Evolutionary conservation across 2,797 vertebrate genomes (phyloP).

Genomic region (Distichodus sexfasciatus): DNA sequence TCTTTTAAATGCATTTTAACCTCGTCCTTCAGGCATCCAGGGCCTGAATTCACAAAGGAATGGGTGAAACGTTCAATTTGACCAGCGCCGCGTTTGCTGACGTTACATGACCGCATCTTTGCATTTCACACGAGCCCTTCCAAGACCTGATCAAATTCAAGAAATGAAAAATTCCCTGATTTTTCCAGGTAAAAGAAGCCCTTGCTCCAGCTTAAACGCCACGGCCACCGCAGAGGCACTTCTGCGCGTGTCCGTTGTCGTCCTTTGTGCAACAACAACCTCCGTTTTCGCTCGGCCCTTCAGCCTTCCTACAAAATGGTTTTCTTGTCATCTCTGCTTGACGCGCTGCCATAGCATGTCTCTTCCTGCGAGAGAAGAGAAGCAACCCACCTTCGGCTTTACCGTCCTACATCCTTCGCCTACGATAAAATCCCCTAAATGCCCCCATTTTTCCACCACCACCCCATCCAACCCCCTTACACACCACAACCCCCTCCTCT

Average conservation of each 20-base stretch:
- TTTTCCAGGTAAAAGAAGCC: too few species aligned
- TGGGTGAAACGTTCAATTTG: too few species aligned
- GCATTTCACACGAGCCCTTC: too few species aligned
- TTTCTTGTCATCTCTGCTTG: conserved; percentile 66
- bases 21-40: too few species aligned
- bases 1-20: too few species aligned
- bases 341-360: conserved; percentile 52
- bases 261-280: conserved; percentile 60
- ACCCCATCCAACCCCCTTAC: conserved; percentile 55
- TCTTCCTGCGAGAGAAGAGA: too few species aligned
- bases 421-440: conserved; percentile 52
- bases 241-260: conserved; percentile 12
- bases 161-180: too few species aligned
- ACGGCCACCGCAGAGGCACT: conserved; percentile 28
- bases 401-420: conserved; percentile 35
- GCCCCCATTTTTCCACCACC: conserved; percentile 59
- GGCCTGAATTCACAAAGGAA: too few species aligned
- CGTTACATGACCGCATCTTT: too few species aligned
- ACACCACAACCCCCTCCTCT: conserved; percentile 44
- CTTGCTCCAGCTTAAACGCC: too few species aligned
- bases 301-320: conserved; percentile 65
- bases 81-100: too few species aligned
- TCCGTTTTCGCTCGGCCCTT: conserved; percentile 56
- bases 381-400: conserved; percentile 30
- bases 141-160: too few species aligned